These are phyloP conservation scores for Catocala fraxini DNA, from an alignment of 2,888 invertebrate species.

Conservation along the genomic window DNA sequence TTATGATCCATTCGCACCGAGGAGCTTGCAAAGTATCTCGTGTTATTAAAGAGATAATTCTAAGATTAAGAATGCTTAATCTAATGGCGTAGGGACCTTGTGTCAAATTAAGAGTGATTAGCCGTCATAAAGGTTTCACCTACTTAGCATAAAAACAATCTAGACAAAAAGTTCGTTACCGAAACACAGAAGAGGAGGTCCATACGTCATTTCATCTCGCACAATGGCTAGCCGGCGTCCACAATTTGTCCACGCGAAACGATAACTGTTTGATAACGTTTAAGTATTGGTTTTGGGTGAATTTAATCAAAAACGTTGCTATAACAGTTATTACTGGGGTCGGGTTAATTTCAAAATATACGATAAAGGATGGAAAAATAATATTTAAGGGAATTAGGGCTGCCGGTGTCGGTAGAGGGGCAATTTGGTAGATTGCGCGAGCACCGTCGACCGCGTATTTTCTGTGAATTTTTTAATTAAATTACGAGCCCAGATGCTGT, in stretches of 20 bases:
- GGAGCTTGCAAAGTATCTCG: background rate
- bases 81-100: constrained; percentile 6
- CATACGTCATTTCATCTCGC: constrained; percentile 35
- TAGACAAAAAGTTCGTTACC: constrained; percentile 49
- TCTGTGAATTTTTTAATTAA: constrained; percentile 88
- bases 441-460: constrained; percentile 70
- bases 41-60: background rate
- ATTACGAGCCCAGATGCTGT: constrained; percentile 81
- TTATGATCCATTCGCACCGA: too few relatives aligned
- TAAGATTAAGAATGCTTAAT: constrained; percentile 6
- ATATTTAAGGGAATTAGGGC: constrained; percentile 84
- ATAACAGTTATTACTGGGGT: constrained; percentile 79
- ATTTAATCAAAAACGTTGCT: constrained; percentile 81
- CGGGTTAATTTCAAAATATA: constrained; percentile 84
- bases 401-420: constrained; percentile 69
- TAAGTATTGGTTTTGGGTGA: constrained; percentile 85
- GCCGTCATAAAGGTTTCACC: constrained; percentile 21
- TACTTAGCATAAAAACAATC: constrained; percentile 47
- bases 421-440: constrained; percentile 83
- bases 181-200: constrained; percentile 52
- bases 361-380: constrained; percentile 82
- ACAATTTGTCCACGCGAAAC: constrained; percentile 63
- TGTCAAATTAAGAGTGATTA: constrained; percentile 31
- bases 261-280: constrained; percentile 75
- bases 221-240: constrained; percentile 32